phyloP scores from a whole-genome alignment of 1,140 invertebrate genomes.

The Neelides sp. region DNA sequence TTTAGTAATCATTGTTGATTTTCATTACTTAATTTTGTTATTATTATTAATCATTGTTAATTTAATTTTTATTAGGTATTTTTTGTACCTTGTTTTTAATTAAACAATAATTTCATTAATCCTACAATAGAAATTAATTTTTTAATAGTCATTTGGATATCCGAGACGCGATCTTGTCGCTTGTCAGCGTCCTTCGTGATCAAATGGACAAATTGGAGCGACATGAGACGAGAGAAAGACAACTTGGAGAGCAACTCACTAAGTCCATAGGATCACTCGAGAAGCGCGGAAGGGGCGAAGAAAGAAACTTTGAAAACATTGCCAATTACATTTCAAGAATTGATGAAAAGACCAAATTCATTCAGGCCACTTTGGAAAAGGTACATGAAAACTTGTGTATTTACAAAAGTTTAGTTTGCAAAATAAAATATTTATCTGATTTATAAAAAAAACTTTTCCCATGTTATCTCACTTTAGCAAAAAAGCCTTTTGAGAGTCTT shows the following conservation, averaged over 20 bases:
- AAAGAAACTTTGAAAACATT: slow-evolving; percentile 41
- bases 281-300: slow-evolving; percentile 49
- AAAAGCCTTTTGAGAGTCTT: too few species aligned
- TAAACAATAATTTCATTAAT: too few species aligned
- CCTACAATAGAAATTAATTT: slow-evolving; percentile 4
- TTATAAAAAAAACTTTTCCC: too few species aligned
- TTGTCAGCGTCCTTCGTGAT: slow-evolving; percentile 64
- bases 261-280: slow-evolving; percentile 55
- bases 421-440: slow-evolving; percentile 4
- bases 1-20: too few species aligned
- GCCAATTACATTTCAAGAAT: slow-evolving; percentile 28
- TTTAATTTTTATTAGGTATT: too few species aligned
- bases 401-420: neutral
- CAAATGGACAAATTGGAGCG: slow-evolving; percentile 69
- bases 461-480: too few species aligned
- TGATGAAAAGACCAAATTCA: slow-evolving; percentile 28
- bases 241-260: slow-evolving; percentile 62
- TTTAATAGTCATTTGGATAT: slow-evolving; percentile 62
- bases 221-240: slow-evolving; percentile 65
- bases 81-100: too few species aligned
- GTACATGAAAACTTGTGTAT: slow-evolving; percentile 6
- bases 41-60: too few species aligned
- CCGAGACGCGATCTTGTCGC: slow-evolving; percentile 60
- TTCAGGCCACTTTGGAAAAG: slow-evolving; percentile 23
- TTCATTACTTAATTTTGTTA: too few species aligned